Evolutionary conservation across 37 sponge, comb jelly and placozoan genomes (phyloP).

Genomic region (Ephydatia muelleri): DNA sequence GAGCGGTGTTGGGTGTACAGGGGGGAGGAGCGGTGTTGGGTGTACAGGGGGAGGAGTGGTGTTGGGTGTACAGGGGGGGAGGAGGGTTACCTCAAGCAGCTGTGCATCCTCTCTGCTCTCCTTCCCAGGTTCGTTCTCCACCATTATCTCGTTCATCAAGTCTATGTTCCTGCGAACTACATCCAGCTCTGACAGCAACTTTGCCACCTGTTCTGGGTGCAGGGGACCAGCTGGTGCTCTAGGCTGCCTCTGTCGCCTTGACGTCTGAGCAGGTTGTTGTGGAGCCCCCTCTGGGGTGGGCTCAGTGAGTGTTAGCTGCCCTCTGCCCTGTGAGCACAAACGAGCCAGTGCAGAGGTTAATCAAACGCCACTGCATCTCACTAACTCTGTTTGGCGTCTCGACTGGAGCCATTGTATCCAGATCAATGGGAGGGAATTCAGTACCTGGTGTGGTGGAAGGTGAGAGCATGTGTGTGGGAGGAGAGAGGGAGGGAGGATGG

Average conservation of each 20-base stretch:
- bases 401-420: conserved; percentile 90
- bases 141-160: conserved; percentile 92
- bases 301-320: not conserved
- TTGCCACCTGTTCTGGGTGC: conserved; percentile 81
- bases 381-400: conserved; percentile 71
- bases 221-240: conserved; percentile 55
- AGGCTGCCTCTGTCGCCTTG: not conserved
- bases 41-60: too few relatives aligned
- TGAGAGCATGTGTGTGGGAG: not conserved
- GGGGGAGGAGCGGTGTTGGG: too few relatives aligned
- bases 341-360: not conserved
- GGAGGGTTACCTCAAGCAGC: conserved; percentile 56
- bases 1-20: too few relatives aligned
- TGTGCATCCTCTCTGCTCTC: conserved; percentile 66
- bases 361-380: not conserved
- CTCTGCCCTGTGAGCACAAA: conserved; percentile 9
- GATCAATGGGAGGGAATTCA: conserved; percentile 94
- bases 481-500: not conserved
- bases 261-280: not conserved
- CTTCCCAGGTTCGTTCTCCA: conserved; percentile 82
- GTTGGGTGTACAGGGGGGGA: too few relatives aligned
- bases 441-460: not conserved
- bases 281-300: not conserved
- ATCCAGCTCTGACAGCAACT: conserved; percentile 85
- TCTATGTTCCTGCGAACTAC: conserved; percentile 86